Evolutionary conservation across 2,888 invertebrate genomes (phyloP), one percentile per base, ranked within the genome.

Genomic region (Leptinotarsa tumamoca): DNA sequence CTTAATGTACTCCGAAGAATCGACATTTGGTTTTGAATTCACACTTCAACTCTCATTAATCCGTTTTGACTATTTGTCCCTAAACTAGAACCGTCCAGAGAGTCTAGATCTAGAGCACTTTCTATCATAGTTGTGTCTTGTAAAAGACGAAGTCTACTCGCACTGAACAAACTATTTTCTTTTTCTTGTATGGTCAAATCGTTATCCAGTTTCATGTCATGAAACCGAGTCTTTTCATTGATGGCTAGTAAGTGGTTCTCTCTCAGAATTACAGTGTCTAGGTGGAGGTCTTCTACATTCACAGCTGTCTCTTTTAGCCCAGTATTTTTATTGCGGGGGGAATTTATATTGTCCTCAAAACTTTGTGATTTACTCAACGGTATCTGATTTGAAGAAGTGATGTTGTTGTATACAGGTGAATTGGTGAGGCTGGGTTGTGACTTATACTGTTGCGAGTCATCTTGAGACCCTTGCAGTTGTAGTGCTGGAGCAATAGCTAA

Each of bases 71-170:
- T 93, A 82, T 91, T 92, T 79, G 92, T 91, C 77, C 93, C 93
- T 81, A 93, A 90, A 84, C 92, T 93, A 52, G 93, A 92, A 80
- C 94, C 94, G 85, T 95, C 95, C 82, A 96, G 90, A 83, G 95
- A 95, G 89, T 96, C 96, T 85, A 96, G 91, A 90, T 96, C 96
- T 81, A 96, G 90, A 74, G 96, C 96, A 74, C 96, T 95, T 89
- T 96, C 95, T 85, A 96, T 96, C 96, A 96, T 96, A 71, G 96
- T 96, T 75, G 95, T 95, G 90, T 96, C 95, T 87, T 95, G 95
- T 84, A 95, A 90, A 84, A 95, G 90, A 83, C 94, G 92, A 87
- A 95, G 90, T 74, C 83, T 78, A 76, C 83, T 94, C 76, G 95
- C 94, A 86, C 92, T 92, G 83, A 93, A 90, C 74, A 91, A 87